Evolutionary conservation across 1,140 invertebrate genomes (phyloP).

Genomic region (Charaxes varanes): DNA sequence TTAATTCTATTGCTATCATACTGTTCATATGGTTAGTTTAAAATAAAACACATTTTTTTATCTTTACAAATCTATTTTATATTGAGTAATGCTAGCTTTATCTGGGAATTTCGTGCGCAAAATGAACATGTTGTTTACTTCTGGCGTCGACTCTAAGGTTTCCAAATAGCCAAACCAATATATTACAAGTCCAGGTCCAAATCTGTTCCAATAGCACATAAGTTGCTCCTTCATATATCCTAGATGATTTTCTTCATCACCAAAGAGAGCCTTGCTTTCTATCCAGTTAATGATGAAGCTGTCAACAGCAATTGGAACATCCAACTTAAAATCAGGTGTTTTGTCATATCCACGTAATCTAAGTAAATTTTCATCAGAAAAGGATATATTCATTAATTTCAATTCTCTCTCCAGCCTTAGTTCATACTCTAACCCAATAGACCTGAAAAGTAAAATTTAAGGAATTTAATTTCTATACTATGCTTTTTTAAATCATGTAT

Average conservation of each 20-base stretch:
- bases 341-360: slow-evolving; percentile 92
- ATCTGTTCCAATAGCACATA: slow-evolving; percentile 94
- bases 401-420: slow-evolving; percentile 62
- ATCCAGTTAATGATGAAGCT: slow-evolving; percentile 95
- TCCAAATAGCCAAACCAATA: slow-evolving; percentile 97
- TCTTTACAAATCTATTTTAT: slow-evolving; percentile 44
- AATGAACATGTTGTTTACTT: slow-evolving; percentile 69
- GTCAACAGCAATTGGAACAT: slow-evolving; percentile 90
- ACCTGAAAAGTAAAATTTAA: slow-evolving; percentile 41
- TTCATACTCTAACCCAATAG: slow-evolving; percentile 70
- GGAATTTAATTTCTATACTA: too few relatives aligned
- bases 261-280: slow-evolving; percentile 96
- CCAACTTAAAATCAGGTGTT: slow-evolving; percentile 94
- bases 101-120: slow-evolving; percentile 40
- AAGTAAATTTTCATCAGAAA: slow-evolving; percentile 88
- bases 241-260: slow-evolving; percentile 86
- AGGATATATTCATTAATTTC: slow-evolving; percentile 72
- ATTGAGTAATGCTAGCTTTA: slow-evolving; percentile 55
- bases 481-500: too few relatives aligned
- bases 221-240: slow-evolving; percentile 92
- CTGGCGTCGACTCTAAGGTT: slow-evolving; percentile 58
- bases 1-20: too few relatives aligned
- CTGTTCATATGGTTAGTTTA: too few relatives aligned
- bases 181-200: slow-evolving; percentile 94
- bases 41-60: too few relatives aligned